These are phyloP conservation scores for Loriculus beryllinus DNA, from an alignment of 2,797 vertebrate genomes.

Conservation along the genomic window DNA sequence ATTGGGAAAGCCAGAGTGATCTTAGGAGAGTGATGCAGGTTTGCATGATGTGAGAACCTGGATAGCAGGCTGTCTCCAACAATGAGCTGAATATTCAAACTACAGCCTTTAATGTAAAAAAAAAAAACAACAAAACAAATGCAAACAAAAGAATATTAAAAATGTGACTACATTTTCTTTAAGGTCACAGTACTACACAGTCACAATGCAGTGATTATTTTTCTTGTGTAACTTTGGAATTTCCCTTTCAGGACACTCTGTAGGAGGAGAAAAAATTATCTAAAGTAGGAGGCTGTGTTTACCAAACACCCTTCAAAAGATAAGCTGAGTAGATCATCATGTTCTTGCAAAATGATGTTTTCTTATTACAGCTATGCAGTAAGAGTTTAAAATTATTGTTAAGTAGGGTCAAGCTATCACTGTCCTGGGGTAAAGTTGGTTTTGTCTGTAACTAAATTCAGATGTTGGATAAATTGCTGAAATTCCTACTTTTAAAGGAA, in stretches of 20 bases:
- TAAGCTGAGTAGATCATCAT: neutral
- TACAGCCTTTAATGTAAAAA: neutral
- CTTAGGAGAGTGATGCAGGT: neutral
- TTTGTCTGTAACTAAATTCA: neutral
- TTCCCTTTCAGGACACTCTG: neutral
- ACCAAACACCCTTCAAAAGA: neutral
- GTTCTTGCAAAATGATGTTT: neutral
- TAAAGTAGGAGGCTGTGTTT: constrained; percentile 17
- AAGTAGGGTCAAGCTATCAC: neutral
- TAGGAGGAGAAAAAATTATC: neutral
- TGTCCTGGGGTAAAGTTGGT: neutral
- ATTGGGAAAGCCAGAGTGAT: neutral
- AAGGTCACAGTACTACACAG: neutral
- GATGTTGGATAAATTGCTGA: neutral
- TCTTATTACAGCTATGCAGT: neutral
- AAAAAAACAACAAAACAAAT: neutral
- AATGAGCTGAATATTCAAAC: neutral
- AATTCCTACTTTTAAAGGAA: neutral
- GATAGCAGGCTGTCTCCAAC: neutral
- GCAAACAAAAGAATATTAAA: neutral
- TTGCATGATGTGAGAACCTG: neutral
- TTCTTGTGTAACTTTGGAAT: constrained; percentile 2
- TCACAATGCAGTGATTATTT: neutral
- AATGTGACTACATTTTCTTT: neutral
- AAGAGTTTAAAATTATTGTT: neutral